Evolutionary conservation across 1,140 invertebrate genomes (phyloP).

Genomic region (Plectus sambesii): DNA sequence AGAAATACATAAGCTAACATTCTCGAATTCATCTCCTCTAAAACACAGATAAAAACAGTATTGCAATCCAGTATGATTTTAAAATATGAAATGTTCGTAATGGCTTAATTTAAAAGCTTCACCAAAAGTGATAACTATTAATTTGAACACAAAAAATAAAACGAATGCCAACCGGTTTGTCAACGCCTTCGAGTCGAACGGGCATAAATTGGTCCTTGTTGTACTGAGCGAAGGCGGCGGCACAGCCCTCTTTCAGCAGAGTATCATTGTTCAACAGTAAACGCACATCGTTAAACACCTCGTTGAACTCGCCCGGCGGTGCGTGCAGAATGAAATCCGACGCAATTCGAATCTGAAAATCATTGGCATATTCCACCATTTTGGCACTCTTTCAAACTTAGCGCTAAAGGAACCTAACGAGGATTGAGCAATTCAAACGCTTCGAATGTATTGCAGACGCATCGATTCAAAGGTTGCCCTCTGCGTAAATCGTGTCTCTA

Average conservation of each 20-base stretch:
- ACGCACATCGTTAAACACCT: conserved; percentile 98
- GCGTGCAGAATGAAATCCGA: conserved; percentile 95
- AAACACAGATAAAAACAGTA: not conserved
- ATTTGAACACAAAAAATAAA: conserved; percentile 1
- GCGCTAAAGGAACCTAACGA: too few species aligned
- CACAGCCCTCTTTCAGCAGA: conserved; percentile 73
- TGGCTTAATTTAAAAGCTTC: too few species aligned
- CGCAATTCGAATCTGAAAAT: conserved; percentile 83
- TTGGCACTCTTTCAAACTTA: too few species aligned
- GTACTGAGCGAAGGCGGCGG: conserved; percentile 85
- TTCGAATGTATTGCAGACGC: too few species aligned
- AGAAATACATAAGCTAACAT: too few species aligned
- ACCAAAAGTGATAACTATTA: too few species aligned
- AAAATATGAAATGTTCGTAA: conserved; percentile 14
- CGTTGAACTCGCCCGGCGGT: conserved; percentile 97
- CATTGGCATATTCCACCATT: too few species aligned
- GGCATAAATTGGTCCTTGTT: conserved; percentile 98
- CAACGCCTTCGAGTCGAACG: conserved; percentile 74
- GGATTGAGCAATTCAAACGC: too few species aligned
- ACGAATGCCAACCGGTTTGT: conserved; percentile 54
- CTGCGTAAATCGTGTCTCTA: too few species aligned
- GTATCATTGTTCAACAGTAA: conserved; percentile 87
- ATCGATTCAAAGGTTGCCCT: too few species aligned
- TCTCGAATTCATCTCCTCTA: too few species aligned
- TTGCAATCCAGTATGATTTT: conserved; percentile 25